Conservation (phyloP, 2,113 vertebrate genomes). For the Puma concolor region DNA sequence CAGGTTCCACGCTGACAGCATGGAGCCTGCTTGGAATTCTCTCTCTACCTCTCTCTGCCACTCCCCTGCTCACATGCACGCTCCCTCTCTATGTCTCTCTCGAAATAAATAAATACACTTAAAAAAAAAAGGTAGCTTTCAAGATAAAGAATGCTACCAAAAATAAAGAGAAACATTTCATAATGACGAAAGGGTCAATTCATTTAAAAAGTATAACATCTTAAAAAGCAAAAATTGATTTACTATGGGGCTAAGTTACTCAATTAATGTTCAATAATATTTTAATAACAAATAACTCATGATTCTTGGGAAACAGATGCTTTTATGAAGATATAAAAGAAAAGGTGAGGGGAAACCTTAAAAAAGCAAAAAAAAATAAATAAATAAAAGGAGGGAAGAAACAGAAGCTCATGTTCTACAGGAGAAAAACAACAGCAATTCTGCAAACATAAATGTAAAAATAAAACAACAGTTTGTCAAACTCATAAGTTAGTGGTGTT, state of each 20-base stretch:
- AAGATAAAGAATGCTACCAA: not conserved
- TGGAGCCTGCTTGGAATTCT: no score
- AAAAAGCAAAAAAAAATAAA: not conserved
- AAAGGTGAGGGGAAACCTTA: not conserved
- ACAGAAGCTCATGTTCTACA: not conserved
- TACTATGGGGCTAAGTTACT: not conserved
- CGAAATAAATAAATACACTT: no score
- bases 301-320: not conserved
- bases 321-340: not conserved
- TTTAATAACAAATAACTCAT: not conserved
- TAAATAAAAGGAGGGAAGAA: not conserved
- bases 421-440: slow-evolving; percentile 7
- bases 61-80: no score
- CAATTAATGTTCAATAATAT: not conserved
- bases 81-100: no score
- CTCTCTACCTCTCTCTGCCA: no score
- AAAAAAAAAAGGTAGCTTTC: not conserved
- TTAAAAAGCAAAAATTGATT: not conserved
- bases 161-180: not conserved
- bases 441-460: not conserved
- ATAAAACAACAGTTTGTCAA: not conserved
- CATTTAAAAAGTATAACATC: not conserved
- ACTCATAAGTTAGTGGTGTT: not conserved
- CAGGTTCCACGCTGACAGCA: no score
- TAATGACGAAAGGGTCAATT: not conserved